These are phyloP conservation scores for Daboia siamensis DNA, from an alignment of 2,113 vertebrate genomes.

Conservation along the genomic window DNA sequence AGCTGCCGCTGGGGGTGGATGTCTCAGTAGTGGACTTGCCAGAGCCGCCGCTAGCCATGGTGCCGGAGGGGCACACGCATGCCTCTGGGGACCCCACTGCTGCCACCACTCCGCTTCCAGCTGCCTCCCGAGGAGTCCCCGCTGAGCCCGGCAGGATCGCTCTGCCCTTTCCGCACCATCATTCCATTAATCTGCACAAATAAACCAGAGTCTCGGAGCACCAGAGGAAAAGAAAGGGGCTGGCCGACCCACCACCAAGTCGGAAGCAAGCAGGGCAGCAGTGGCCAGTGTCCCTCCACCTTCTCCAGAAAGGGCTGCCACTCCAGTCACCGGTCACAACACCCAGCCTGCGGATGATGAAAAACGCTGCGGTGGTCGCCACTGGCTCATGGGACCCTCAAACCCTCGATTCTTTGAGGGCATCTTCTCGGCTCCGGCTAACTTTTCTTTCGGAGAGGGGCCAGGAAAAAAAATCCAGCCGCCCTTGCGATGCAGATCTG, in stretches of 20 bases:
- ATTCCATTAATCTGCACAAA: conserved; percentile 76
- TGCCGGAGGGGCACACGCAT: conserved; percentile 77
- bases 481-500: background rate
- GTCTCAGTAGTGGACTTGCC: conserved; percentile 85
- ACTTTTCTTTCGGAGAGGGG: background rate
- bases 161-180: conserved; percentile 82
- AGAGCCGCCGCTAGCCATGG: conserved; percentile 92
- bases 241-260: background rate
- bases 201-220: conserved; percentile 55
- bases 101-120: conserved; percentile 34
- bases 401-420: conserved; percentile 51
- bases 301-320: conserved; percentile 12
- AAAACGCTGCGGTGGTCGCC: background rate
- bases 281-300: conserved; percentile 14
- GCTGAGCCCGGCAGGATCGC: conserved; percentile 74
- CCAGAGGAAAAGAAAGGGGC: conserved; percentile 17
- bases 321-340: background rate
- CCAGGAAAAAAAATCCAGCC: no score
- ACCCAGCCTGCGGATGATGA: conserved; percentile 25
- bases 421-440: conserved; percentile 38
- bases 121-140: conserved; percentile 72
- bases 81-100: conserved; percentile 71
- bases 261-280: no score
- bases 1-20: conserved; percentile 62
- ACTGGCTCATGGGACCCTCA: conserved; percentile 25